These are phyloP conservation scores for Brotula barbata DNA, from an alignment of 2,797 vertebrate genomes.

Conservation along the genomic window DNA sequence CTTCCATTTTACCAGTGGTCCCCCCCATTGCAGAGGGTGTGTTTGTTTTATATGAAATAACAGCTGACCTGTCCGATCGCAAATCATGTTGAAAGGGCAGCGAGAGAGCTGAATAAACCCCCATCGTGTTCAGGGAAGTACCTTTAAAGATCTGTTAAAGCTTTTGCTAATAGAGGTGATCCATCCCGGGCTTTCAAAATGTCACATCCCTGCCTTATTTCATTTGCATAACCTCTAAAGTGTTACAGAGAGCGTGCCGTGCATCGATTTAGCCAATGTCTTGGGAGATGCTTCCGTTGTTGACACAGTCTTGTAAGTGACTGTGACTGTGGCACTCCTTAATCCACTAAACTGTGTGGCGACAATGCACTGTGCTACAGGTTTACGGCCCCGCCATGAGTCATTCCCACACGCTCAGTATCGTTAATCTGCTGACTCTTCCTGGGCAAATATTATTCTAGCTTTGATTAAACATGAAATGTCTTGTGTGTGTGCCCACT, in stretches of 20 bases:
- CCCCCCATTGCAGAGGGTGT: conserved; percentile 43
- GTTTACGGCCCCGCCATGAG: conserved; percentile 67
- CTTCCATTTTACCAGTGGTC: conserved; percentile 62
- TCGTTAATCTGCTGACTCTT: conserved; percentile 61
- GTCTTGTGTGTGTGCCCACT: conserved; percentile 7
- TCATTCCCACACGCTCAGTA: conserved; percentile 53
- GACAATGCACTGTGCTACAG: conserved; percentile 60
- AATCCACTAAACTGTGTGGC: conserved; percentile 77
- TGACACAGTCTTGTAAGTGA: conserved; percentile 78
- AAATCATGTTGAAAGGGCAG: conserved; percentile 73
- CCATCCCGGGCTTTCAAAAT: conserved; percentile 84
- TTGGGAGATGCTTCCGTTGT: conserved; percentile 76
- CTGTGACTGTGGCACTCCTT: conserved; percentile 73
- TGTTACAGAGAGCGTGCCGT: conserved; percentile 58
- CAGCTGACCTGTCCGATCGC: conserved; percentile 70
- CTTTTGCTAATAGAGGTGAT: conserved; percentile 80
- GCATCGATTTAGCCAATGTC: conserved; percentile 79
- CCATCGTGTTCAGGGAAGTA: conserved; percentile 70
- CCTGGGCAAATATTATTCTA: conserved; percentile 69
- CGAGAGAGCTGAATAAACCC: conserved; percentile 66
- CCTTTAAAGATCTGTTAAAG: conserved; percentile 83
- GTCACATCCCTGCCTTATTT: conserved; percentile 75
- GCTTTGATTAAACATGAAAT: conserved; percentile 62
- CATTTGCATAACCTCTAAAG: conserved; percentile 85
- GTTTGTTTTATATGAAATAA: conserved; percentile 78